phyloP scores from a whole-genome alignment of 2,797 vertebrate genomes.

The Manis crassicaudata region DNA sequence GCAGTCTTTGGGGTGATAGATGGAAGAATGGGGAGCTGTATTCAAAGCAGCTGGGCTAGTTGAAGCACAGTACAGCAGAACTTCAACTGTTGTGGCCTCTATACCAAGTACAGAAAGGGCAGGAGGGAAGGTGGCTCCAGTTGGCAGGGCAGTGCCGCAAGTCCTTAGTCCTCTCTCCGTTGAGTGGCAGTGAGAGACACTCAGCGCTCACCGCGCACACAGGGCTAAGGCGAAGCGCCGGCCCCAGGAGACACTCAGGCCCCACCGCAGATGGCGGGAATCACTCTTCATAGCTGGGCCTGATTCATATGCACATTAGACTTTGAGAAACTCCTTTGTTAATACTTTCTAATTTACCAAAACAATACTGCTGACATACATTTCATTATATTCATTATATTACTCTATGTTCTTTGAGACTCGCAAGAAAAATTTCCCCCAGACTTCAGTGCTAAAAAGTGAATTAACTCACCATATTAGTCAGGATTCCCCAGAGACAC shows the following conservation, averaged over 20 bases:
- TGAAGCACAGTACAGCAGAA: too few relatives aligned
- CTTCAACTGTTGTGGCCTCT: fast-evolving
- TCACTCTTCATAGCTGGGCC: not conserved
- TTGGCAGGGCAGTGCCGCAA: fast-evolving
- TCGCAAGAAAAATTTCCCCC: not conserved
- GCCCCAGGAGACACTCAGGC: fast-evolving
- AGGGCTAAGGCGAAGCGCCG: fast-evolving
- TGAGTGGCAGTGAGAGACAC: fast-evolving
- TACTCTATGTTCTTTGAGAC: not conserved
- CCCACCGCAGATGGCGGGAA: not conserved
- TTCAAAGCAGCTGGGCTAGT: not conserved
- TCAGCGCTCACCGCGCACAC: not conserved
- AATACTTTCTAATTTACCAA: too few relatives aligned
- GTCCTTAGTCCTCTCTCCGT: too few relatives aligned
- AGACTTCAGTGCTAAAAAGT: not conserved
- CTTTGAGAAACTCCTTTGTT: not conserved
- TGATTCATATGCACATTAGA: too few relatives aligned
- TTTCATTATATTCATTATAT: not conserved
- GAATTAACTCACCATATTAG: not conserved
- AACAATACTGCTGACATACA: not conserved
- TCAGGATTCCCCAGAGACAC: not conserved
- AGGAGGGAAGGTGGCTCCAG: too few relatives aligned
- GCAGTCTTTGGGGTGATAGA: fast-evolving
- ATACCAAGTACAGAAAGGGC: too few relatives aligned
- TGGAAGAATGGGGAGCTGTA: not conserved